Conservation (phyloP, 2,797 vertebrate genomes). For the Remorina albescens region DNA sequence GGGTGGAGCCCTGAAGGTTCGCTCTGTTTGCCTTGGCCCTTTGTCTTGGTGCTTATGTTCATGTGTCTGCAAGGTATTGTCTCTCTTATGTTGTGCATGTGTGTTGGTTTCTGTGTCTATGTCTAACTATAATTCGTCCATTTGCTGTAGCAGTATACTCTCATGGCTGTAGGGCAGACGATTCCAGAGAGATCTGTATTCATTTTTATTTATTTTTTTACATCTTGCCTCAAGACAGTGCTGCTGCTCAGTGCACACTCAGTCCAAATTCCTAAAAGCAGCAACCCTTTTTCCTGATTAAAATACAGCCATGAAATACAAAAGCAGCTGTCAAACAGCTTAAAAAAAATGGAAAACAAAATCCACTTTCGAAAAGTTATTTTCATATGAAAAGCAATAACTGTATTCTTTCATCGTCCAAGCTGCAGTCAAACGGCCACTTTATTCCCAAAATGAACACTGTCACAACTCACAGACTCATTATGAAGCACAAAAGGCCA, state of each 20-base stretch:
- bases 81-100: slow-evolving; percentile 16
- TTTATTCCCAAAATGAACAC: slow-evolving; percentile 2
- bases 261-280: slow-evolving; percentile 1
- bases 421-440: slow-evolving; percentile 32
- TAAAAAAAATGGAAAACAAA: not conserved
- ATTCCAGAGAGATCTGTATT: slow-evolving; percentile 70
- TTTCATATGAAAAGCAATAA: not conserved
- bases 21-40: slow-evolving; percentile 9
- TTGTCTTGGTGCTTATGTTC: not conserved
- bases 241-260: slow-evolving; percentile 19
- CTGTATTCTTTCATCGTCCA: slow-evolving; percentile 7
- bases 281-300: not conserved
- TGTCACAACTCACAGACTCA: slow-evolving; percentile 30
- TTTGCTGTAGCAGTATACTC: slow-evolving; percentile 47
- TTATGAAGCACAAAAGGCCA: slow-evolving; percentile 48
- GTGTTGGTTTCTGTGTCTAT: slow-evolving; percentile 19
- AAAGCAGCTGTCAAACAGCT: slow-evolving; percentile 10
- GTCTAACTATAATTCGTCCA: slow-evolving; percentile 44
- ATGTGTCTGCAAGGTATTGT: not conserved
- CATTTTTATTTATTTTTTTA: slow-evolving; percentile 63
- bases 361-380: not conserved
- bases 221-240: slow-evolving; percentile 46
- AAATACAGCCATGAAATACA: slow-evolving; percentile 16
- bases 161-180: slow-evolving; percentile 60
- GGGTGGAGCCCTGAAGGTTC: slow-evolving; percentile 42